phyloP scores from a whole-genome alignment of 2,113 vertebrate genomes.

The Petrocephalus zakoni region DNA sequence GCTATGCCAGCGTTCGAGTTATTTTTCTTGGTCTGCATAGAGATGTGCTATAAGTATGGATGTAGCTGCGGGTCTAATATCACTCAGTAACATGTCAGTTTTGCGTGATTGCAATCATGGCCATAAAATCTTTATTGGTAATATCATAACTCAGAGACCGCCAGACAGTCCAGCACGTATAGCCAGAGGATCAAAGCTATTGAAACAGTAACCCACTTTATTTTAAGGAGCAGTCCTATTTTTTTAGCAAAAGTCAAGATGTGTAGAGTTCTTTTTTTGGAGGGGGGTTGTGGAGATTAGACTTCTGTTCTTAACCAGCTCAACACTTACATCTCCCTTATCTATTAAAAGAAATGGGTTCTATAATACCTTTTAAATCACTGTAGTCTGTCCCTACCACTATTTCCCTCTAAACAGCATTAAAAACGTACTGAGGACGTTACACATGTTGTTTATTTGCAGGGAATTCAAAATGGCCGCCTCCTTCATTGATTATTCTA shows the following conservation, averaged over 20 bases:
- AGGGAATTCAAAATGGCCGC: neutral
- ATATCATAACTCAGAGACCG: neutral
- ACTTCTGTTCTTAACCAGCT: slow-evolving; percentile 1
- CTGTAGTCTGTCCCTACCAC: neutral
- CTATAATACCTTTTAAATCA: slow-evolving; percentile 14
- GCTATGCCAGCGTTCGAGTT: no score
- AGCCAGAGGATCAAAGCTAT: neutral
- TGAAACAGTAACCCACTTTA: neutral
- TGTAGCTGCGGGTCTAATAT: neutral
- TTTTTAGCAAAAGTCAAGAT: neutral
- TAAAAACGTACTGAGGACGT: slow-evolving; percentile 10
- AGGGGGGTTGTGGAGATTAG: neutral
- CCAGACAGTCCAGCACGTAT: neutral
- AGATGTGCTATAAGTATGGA: neutral
- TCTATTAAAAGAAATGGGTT: slow-evolving; percentile 10
- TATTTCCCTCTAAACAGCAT: neutral
- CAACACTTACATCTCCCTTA: slow-evolving; percentile 5
- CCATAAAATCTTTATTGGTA: neutral
- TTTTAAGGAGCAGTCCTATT: neutral
- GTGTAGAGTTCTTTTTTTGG: neutral
- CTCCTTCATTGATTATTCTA: neutral
- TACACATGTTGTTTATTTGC: slow-evolving; percentile 11
- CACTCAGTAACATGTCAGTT: neutral
- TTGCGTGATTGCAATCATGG: neutral
- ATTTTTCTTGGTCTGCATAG: neutral